These are phyloP conservation scores for Gryon sp. DNA, from an alignment of 1,140 invertebrate genomes.

Conservation along the genomic window DNA sequence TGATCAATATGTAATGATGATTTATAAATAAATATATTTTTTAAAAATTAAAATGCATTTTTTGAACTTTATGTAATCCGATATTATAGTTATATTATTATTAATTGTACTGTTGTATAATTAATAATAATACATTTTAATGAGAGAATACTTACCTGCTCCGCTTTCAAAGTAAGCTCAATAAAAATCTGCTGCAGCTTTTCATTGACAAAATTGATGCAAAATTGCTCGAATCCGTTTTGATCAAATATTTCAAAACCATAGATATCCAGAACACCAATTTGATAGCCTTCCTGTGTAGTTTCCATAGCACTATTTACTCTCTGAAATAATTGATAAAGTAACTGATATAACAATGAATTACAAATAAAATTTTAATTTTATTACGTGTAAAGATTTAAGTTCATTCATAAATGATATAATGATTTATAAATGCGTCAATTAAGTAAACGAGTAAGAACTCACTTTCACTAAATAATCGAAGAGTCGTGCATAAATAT, in stretches of 20 bases:
- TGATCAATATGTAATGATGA: conserved; percentile 38
- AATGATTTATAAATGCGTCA: no score
- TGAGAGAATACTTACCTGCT: conserved; percentile 82
- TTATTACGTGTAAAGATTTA: no score
- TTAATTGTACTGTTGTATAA: not conserved
- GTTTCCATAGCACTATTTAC: conserved; percentile 84
- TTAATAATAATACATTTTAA: no score
- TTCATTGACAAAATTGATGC: conserved; percentile 96
- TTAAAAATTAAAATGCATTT: conserved; percentile 26
- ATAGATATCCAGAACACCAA: conserved; percentile 85
- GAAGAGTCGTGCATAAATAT: conserved; percentile 85
- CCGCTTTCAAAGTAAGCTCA: conserved; percentile 87
- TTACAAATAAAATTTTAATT: not conserved
- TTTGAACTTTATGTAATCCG: not conserved
- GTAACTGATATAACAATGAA: not conserved
- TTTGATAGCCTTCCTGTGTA: conserved; percentile 77
- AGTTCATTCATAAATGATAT: no score
- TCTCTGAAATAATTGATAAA: conserved; percentile 74
- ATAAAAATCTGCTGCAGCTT: conserved; percentile 91
- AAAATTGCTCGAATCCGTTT: conserved; percentile 93
- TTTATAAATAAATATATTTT: conserved; percentile 49
- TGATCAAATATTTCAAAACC: conserved; percentile 88
- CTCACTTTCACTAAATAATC: conserved; percentile 85
- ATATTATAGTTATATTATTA: no score
- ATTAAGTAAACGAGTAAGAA: conserved; percentile 23